Evolutionary conservation across 2,113 vertebrate species (phyloP), one percentile per base, ranked within the genome.

Genomic region (Centropus bengalensis): DNA sequence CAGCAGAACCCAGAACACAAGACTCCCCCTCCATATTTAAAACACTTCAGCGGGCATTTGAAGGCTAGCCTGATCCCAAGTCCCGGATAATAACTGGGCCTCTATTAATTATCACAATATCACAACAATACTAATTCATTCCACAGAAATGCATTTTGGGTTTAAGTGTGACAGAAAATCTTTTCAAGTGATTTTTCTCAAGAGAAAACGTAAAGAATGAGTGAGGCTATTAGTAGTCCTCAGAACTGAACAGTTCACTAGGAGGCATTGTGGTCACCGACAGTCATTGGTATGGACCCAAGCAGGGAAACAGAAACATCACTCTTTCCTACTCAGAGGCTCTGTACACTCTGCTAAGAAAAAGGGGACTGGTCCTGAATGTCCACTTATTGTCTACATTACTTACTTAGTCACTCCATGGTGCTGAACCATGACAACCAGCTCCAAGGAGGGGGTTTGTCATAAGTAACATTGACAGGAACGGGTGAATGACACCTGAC

Each of bases 391-490:
- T 36, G 32, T 52, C 58, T 44, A 16, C 7, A 11, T 27, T 32
- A n/a, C 14, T 84, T 28, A 32, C 5, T 21, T 78, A 74, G 30
- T 55, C 20, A 38, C 22, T 63, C 22, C 26, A 82, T 47, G 26
- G 6, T 1, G 0, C 24, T 42, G 33, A 13, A 45, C 7, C 8
- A 33, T 1, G 2, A 10, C n/a, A 88, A 16, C 12, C 45, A 69
- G 60, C 11, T 84, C 22, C 40, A 76, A 68, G 14, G 55, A 47
- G 7, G 19, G 12, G 2, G 2, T 51, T 66, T 67, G 13, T 54
- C 71, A 18, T 49, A 40, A 76, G 10, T n/a, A 52, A 16, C 8
- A 9, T 64, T 64, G 58, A 23, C 13, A 64, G 20, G 20, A 85
- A 56, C 9, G 21, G 15, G 28, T 32, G 16, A 6, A 38, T 52